These are phyloP conservation scores for Heliconius cydno DNA, from an alignment of 2,888 invertebrate species.

Conservation along the genomic window DNA sequence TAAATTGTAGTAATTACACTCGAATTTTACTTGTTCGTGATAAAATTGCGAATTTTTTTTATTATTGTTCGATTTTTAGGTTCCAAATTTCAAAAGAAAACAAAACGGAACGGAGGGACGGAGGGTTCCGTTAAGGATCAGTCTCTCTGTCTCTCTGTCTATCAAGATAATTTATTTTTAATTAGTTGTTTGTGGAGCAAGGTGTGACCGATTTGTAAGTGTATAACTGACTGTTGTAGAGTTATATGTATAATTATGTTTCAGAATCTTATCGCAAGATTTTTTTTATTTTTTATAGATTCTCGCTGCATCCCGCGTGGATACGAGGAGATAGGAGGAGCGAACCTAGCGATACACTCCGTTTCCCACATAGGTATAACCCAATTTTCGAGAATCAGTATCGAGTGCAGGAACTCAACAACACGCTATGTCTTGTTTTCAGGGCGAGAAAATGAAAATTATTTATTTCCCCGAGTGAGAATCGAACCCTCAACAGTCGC, in stretches of 20 bases:
- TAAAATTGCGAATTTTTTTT: neutral
- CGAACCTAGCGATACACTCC: neutral
- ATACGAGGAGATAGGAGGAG: neutral
- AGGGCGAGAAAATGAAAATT: neutral
- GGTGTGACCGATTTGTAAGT: neutral
- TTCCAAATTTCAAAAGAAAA: too few relatives aligned
- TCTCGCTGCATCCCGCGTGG: too few relatives aligned
- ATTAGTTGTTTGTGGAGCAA: neutral
- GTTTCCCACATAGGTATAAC: too few relatives aligned
- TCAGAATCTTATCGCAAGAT: too few relatives aligned
- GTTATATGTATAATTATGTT: neutral
- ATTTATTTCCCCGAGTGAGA: neutral
- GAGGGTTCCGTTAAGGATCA: too few relatives aligned
- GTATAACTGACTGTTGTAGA: neutral
- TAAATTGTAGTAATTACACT: slow-evolving; percentile 15
- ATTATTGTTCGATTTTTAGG: neutral
- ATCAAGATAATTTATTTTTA: neutral
- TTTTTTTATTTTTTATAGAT: too few relatives aligned
- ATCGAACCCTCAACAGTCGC: neutral
- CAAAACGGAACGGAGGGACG: too few relatives aligned
- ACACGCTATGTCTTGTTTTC: neutral
- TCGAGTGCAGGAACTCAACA: neutral
- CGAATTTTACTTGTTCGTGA: neutral
- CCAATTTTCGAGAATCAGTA: neutral
- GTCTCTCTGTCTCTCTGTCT: neutral